phyloP scores from a whole-genome alignment of 1,140 invertebrate species.

The Helicoverpa zea region DNA sequence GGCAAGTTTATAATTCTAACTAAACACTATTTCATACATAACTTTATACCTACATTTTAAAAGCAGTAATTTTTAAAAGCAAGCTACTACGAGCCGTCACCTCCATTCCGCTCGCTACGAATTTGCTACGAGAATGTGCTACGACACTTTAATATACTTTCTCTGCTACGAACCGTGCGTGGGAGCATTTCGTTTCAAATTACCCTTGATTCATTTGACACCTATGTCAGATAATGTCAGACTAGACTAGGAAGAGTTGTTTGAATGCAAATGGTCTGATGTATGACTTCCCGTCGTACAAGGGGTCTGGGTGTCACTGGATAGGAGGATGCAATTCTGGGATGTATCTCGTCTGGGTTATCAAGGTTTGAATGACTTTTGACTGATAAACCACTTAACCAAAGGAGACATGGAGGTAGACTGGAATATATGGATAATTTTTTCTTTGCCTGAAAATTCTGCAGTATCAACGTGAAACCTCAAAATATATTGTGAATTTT shows the following conservation, averaged over 20 bases:
- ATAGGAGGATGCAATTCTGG: not conserved
- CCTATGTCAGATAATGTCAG: not conserved
- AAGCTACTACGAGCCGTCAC: not conserved
- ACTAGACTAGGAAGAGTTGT: not conserved
- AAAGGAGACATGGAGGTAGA: not conserved
- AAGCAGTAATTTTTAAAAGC: not conserved
- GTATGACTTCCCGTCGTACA: not conserved
- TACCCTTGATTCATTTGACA: not conserved
- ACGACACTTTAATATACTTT: constrained; percentile 3
- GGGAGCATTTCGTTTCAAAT: not conserved
- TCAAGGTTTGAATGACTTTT: not conserved
- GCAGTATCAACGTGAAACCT: too few species aligned
- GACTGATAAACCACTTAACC: not conserved
- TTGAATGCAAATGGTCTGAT: not conserved
- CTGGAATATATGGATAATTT: too few species aligned
- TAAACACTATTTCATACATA: not conserved
- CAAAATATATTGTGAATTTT: too few species aligned
- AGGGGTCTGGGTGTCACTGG: not conserved
- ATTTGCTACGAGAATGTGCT: constrained; percentile 19
- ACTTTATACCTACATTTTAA: not conserved
- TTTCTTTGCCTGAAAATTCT: too few species aligned
- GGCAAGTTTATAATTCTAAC: too few species aligned
- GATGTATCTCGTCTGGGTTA: not conserved
- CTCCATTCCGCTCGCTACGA: not conserved
- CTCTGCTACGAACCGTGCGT: not conserved